A percentile compares a stretch with the other conserved stretches of the same genome.
These are phyloP conservation scores for Hydroisotoma schaefferi DNA, from an alignment of 2,888 invertebrate genomes.

Conservation along the genomic window DNA sequence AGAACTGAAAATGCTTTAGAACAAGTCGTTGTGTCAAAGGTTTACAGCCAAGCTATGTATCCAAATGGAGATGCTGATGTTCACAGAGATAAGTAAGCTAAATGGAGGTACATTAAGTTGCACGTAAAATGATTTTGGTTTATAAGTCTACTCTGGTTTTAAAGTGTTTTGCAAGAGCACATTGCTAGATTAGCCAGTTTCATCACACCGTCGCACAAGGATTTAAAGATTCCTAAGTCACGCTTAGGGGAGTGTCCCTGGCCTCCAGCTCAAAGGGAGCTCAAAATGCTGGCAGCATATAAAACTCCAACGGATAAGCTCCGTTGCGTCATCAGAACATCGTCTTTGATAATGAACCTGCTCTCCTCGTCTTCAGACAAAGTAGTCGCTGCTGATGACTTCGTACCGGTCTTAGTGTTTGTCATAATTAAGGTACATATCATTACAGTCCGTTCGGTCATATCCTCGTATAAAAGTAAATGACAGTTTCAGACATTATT, in stretches of 20 bases:
- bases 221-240: constrained; percentile 71
- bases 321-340: constrained; percentile 77
- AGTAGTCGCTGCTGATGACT: constrained; percentile 85
- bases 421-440: constrained; percentile 82
- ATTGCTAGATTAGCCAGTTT: constrained; percentile 73
- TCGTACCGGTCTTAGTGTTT: constrained; percentile 93
- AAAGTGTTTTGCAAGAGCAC: constrained; percentile 80
- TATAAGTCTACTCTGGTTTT: constrained; percentile 32
- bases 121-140: background rate
- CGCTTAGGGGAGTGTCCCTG: constrained; percentile 75
- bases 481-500: background rate
- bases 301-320: constrained; percentile 85
- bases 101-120: background rate
- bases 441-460: background rate
- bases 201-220: constrained; percentile 74
- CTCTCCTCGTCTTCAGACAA: constrained; percentile 74
- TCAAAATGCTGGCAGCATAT: constrained; percentile 83
- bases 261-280: constrained; percentile 88
- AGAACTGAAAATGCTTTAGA: constrained; percentile 80
- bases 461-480: background rate
- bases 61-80: constrained; percentile 96
- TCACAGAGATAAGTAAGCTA: constrained; percentile 73
- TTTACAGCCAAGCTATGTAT: constrained; percentile 89
- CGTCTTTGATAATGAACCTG: constrained; percentile 89
- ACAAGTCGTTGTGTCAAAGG: constrained; percentile 81